phyloP scores from a whole-genome alignment of 2,113 vertebrate species.

The Regulus satrapa region DNA sequence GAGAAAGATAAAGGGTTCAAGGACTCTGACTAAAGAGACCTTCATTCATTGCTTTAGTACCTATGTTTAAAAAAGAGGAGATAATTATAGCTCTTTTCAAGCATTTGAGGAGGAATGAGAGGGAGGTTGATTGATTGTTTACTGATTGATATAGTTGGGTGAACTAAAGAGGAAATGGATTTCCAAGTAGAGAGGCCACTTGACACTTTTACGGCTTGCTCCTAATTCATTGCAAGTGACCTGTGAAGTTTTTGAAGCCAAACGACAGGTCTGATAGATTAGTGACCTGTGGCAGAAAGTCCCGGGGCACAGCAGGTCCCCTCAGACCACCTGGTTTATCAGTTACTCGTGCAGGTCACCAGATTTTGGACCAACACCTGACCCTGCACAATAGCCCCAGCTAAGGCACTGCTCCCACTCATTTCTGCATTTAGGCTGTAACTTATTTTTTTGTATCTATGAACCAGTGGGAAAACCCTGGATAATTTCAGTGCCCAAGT shows the following conservation, averaged over 20 bases:
- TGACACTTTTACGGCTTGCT: slow-evolving; percentile 43
- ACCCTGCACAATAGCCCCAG: fast-evolving
- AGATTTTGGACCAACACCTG: background rate
- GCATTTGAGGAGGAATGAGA: background rate
- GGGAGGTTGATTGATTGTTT: slow-evolving; percentile 31
- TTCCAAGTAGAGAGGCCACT: slow-evolving; percentile 35
- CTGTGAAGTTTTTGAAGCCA: slow-evolving; percentile 4
- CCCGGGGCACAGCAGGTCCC: background rate
- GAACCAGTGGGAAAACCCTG: background rate
- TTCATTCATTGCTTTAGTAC: background rate
- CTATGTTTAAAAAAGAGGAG: background rate
- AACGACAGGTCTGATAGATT: background rate
- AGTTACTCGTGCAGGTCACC: background rate
- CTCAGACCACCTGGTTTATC: background rate
- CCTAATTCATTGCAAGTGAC: slow-evolving; percentile 24
- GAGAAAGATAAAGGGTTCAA: slow-evolving; percentile 13
- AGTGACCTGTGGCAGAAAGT: slow-evolving; percentile 21
- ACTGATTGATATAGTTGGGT: slow-evolving; percentile 14
- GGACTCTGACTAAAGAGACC: background rate
- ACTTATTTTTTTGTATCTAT: background rate
- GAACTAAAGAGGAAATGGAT: slow-evolving; percentile 46
- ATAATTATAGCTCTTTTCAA: slow-evolving; percentile 1
- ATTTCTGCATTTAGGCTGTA: background rate
- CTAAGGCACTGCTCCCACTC: background rate
- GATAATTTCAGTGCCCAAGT: background rate